Base-by-base conservation (phyloP, 2,113 vertebrate genomes). In the Macrotis lagotis region DNA sequence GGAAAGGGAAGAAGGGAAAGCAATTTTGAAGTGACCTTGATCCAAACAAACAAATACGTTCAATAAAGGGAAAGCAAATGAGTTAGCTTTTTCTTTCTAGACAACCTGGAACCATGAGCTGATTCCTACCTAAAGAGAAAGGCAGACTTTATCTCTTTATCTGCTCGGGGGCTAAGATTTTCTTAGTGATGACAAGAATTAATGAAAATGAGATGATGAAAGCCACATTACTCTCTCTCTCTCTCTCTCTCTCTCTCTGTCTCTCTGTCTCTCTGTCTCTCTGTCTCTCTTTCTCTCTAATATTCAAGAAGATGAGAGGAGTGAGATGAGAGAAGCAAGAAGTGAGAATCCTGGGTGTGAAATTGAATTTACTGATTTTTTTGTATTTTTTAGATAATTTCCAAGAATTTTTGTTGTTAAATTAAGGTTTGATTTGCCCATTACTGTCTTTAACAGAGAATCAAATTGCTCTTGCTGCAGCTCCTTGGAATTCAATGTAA, bases 191-290 rank as follows among this genome's bases (percentile, higher is more conserved):
- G 37, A 31, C 55, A 44, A 92, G 10, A 93, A 48, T 83, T 94
- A 95, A 94, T 93, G 92, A 51, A 97, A 94, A 91, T 47, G 19
- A 88, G 25, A 95, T 3, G 51, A 10, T 89, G 28, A 91, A 95
- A 92, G 10, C 47, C 59, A 26, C 88, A 19, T 51, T 44, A 16
- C 16, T 92, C 16, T 47, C 12, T 51, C 28, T 44, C 16, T 19
- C 37, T n/a, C 4, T n/a, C 7, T 52, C 24, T 25, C 52, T 53
- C 52, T 12, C 3, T 52, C 51, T 52, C 51, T 52, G 3, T 25
- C 52, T 53, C 51, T 51, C 52, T 25, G 4, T 51, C 51, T 51
- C 52, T 25, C 24, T 51, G 22, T 53, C 4, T 53, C 52, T 53
- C 52, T 53, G 3, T 59, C 4, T 59, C 7, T 53, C 28, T 37